Evolutionary conservation across 2,797 vertebrate genomes (phyloP), one percentile per base, ranked within the genome.

Genomic region (Poecilia picta): DNA sequence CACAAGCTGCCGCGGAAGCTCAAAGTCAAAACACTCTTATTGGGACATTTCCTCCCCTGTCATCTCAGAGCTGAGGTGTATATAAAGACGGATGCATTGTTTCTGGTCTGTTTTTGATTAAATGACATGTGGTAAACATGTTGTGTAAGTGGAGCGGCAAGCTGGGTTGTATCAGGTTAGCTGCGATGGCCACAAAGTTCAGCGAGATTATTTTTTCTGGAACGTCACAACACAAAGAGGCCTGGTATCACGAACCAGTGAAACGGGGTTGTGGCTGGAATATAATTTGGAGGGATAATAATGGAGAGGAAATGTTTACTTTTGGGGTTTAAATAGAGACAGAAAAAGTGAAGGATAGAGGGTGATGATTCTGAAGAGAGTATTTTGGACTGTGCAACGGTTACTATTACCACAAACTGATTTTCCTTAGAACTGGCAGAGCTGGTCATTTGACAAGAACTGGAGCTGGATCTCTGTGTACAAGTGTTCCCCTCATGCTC

Each of bases 171-270:
- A 79, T 93, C 91, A 87, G 88, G 91, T 91, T 91, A 77, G 83
- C 87, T 49, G 43, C 81, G 82, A 84, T 89, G 83, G 87, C 89
- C 89, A 87, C 89, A 85, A 87, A 84, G 79, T 90, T 88, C 89
- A 82, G 89, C 89, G 89, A 87, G 88, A 90, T 88, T 92, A 90
- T 94, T 95, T 94, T 93, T 87, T 90, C 94, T 93, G 92, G 90
- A 91, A 87, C 82, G 87, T 88, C 84, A 84, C 85, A 88, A 90
- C 85, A 91, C 80, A 80, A 90, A 88, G 89, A 91, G 91, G 85
- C 85, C 87, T 43, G 0, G 66, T 72, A 83, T 88, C 85, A 10
- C 33, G 76, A 89, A 90, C 89, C 90, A 90, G 89, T 83, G 59
- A 89, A 88, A 89, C 36, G 51, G 84, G 86, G 89, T 84, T 92